Conservation (phyloP, 1,140 invertebrate genomes). For the Megalopta genalis region DNA sequence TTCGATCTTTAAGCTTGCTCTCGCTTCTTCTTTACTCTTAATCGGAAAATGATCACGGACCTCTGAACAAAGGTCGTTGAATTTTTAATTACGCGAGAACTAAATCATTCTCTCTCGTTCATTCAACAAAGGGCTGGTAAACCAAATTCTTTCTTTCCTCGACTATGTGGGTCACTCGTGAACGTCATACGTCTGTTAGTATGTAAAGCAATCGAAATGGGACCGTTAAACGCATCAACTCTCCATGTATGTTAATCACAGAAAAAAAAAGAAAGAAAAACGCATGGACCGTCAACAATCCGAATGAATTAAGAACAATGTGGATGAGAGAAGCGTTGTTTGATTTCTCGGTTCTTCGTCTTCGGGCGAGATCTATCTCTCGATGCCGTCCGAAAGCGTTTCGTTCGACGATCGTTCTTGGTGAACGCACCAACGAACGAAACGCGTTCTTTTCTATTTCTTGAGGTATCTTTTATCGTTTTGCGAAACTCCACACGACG, state of each 20-base stretch:
- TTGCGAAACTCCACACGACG: conserved; percentile 9
- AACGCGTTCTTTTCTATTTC: background rate
- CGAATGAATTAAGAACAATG: conserved; percentile 59
- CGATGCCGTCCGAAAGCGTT: background rate
- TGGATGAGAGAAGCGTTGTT: conserved; percentile 64
- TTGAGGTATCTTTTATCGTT: background rate
- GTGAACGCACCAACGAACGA: conserved; percentile 12
- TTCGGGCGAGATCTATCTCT: conserved; percentile 69
- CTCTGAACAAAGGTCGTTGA: background rate
- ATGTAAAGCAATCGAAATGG: conserved; percentile 66
- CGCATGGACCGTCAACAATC: conserved; percentile 57
- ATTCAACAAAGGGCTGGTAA: background rate
- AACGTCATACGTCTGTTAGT: conserved; percentile 58
- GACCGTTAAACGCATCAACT: conserved; percentile 60
- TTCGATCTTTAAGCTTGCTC: conserved; percentile 42
- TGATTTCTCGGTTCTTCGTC: background rate
- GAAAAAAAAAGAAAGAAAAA: conserved; percentile 50
- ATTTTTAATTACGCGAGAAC: too few relatives aligned
- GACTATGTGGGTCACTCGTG: conserved; percentile 4
- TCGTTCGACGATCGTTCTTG: conserved; percentile 18
- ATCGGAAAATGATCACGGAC: background rate
- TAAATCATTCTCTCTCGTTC: background rate
- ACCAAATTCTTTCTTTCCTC: background rate
- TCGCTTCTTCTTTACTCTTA: conserved; percentile 20
- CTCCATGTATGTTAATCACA: conserved; percentile 62